phyloP scores from a whole-genome alignment of 2,888 invertebrate species.

The Synanthedon vespiformis region DNA sequence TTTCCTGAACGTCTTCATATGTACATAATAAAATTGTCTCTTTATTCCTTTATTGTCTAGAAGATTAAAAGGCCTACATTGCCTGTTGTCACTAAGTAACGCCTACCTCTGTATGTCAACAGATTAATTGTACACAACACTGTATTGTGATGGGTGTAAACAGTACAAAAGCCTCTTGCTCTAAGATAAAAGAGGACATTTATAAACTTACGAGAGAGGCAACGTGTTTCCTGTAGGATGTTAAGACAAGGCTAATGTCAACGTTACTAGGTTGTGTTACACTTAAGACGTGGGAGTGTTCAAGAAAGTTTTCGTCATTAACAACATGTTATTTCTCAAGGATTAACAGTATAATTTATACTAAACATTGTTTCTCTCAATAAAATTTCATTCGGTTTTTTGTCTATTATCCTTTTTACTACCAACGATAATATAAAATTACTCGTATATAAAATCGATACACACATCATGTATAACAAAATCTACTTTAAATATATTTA shows the following conservation, averaged over 20 bases:
- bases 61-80: constrained; percentile 4
- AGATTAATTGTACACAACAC: constrained; percentile 23
- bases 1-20: background rate
- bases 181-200: constrained; percentile 17
- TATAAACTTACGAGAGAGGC: constrained; percentile 11
- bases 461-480: too few relatives aligned
- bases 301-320: too few relatives aligned
- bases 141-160: constrained; percentile 14
- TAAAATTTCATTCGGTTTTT: too few relatives aligned
- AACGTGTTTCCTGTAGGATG: background rate
- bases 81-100: constrained; percentile 3
- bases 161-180: constrained; percentile 16
- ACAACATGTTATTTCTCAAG: too few relatives aligned
- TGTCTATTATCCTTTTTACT: too few relatives aligned
- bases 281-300: too few relatives aligned
- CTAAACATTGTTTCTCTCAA: too few relatives aligned
- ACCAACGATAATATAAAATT: too few relatives aligned
- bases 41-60: constrained; percentile 16
- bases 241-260: constrained; percentile 6
- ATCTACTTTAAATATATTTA: too few relatives aligned
- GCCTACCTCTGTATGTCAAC: constrained; percentile 16
- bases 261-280: constrained; percentile 5
- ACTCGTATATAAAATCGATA: too few relatives aligned
- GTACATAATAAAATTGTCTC: constrained; percentile 4
- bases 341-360: too few relatives aligned